Evolutionary conservation across 2,113 vertebrate species (phyloP).

Genomic region (Chaetodon trifascialis): DNA sequence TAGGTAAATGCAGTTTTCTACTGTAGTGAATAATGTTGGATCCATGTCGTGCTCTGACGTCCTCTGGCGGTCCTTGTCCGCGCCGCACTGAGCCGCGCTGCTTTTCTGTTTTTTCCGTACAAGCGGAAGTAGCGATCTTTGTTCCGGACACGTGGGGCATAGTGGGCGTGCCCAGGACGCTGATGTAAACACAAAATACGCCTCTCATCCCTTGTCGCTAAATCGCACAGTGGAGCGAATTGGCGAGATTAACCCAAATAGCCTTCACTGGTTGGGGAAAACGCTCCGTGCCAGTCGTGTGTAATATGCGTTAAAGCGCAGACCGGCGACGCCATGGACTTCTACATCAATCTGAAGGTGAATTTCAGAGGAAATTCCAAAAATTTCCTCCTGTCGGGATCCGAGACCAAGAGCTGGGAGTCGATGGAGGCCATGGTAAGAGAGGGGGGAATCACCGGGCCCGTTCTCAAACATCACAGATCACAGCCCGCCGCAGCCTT

Average conservation of each 20-base stretch:
- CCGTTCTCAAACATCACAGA: constrained; percentile 2
- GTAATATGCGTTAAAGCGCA: constrained; percentile 54
- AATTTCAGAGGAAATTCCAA: constrained; percentile 85
- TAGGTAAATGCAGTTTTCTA: too few species aligned
- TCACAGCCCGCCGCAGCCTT: too few species aligned
- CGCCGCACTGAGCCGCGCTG: too few species aligned
- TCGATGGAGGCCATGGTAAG: constrained; percentile 95
- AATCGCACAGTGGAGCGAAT: constrained; percentile 47
- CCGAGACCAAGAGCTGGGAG: constrained; percentile 92
- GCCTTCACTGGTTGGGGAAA: neutral
- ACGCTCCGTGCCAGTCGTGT: neutral
- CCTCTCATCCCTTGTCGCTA: constrained; percentile 59
- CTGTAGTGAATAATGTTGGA: too few species aligned
- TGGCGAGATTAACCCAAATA: constrained; percentile 48
- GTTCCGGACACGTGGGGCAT: constrained; percentile 68
- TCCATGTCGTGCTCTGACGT: too few species aligned
- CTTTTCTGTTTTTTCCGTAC: neutral
- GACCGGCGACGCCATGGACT: constrained; percentile 74
- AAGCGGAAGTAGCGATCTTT: neutral
- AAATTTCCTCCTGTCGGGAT: constrained; percentile 89
- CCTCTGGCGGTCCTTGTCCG: too few species aligned
- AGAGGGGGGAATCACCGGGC: constrained; percentile 7
- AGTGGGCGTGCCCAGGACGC: constrained; percentile 69
- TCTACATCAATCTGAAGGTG: constrained; percentile 85
- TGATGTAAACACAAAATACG: constrained; percentile 82